Conservation (phyloP, 2,797 vertebrate genomes). For the Mormyrops attenuatus region DNA sequence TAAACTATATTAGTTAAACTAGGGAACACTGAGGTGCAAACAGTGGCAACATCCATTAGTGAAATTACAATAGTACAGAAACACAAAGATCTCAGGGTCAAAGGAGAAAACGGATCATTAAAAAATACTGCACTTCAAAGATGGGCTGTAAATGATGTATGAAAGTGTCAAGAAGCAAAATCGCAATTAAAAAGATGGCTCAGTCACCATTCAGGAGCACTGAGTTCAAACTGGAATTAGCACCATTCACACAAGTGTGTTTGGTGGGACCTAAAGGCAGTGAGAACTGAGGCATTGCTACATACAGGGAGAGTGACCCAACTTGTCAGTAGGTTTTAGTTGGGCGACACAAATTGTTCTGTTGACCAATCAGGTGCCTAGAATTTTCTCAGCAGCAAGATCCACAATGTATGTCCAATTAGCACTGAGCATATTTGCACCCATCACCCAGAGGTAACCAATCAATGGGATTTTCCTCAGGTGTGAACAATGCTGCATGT, state of each 20-base stretch:
- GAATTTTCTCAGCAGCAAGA: no score
- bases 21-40: not conserved
- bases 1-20: not conserved
- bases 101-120: not conserved
- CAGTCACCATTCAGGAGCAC: not conserved
- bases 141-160: not conserved
- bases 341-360: no score
- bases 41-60: not conserved
- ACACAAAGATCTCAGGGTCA: not conserved
- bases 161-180: not conserved
- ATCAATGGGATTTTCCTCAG: not conserved
- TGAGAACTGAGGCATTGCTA: no score
- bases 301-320: no score
- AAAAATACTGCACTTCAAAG: not conserved
- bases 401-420: no score
- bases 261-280: not conserved
- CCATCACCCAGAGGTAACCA: not conserved
- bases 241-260: not conserved
- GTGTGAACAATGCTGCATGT: not conserved
- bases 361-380: no score
- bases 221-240: not conserved
- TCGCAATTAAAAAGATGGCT: not conserved
- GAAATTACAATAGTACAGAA: not conserved
- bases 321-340: no score
- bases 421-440: no score